Evolutionary conservation across 2,113 vertebrate species (phyloP), one percentile per base, ranked within the genome.

Genomic region (Madoqua kirkii): DNA sequence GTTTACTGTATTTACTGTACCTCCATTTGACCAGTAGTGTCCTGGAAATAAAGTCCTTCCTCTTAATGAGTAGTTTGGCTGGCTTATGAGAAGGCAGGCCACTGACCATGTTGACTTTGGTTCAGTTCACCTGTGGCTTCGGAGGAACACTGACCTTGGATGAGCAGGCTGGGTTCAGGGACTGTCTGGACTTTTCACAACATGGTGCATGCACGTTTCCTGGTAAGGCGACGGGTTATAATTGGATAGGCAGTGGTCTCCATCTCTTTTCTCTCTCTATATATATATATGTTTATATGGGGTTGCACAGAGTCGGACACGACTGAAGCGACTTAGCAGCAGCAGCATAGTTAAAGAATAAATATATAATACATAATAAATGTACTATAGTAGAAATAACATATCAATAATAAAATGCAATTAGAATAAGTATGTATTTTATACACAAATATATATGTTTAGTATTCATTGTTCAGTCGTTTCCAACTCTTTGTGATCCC

Each of bases 131-230:
- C 27, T 57, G 9, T 71, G 86, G 89, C 52, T 25, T 52, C 40
- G 14, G 33, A 81, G 45, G 33, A 83, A 43, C 16, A 33, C 40
- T 33, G 23, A 67, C 31, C 17, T 82, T 43, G 54, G 43, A 27
- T 54, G 60, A 52, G 1, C 19, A 27, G 48, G 0, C 9, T 40
- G 13, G 23, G 17, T 29, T 59, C 1, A 5, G 15, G 0, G 1
- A 52, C 40, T 55, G 2, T 21, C 21, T 3, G 6, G 40, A n/a
- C 36, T 96, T 81, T 62, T 17, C 27, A 31, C 19, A 62, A 15
- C 27, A 12, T 74, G 54, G 15, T 1, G 0, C 12, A 7, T 31
- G 1, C 6, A 2, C 2, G n/a, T 57, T 13, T 55, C 31, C 57
- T 52, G 7, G 16, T 27, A 82, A 82, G 62, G 13, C 9, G 10